Base-by-base conservation (phyloP, 2,113 vertebrate genomes). In the Bujurquina vittata region DNA sequence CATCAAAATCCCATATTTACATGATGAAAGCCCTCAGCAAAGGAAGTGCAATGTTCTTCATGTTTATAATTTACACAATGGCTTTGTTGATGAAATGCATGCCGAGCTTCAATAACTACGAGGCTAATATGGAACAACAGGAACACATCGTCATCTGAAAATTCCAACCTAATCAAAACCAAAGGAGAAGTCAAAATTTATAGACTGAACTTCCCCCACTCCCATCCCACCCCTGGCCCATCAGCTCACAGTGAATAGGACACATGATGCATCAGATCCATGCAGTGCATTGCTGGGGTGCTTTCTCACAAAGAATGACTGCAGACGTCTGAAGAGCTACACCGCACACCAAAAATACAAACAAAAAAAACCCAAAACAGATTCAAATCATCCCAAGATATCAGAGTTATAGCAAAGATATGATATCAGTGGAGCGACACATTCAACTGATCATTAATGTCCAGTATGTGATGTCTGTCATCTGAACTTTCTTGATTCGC, bases 201-300 rank as follows among this genome's bases (percentile, higher is more conserved):
- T 89, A 93, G 93, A 96, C 95, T 95, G 95, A 96, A 37, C 35
- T 10, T 8, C 35, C 35, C 31, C 31, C 31, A 33, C 31, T 6
- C 3, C 31, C 31, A 33, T 1, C 31, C 35, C 33, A 31, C 33
- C 33, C 33, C 33, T 18, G 37, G 37, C 62, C 91, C 88, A 91
- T 95, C 96, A 96, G 97, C 96, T 97, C 95, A 95, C 95, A 96
- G 94, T 96, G 95, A 95, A 92, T 91, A 95, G 95, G 95, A 96
- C 95, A 95, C 94, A 91, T 94, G 96, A 96, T 95, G 96, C 95
- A 94, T 95, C 92, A 94, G 94, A 95, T 93, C 93, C 96, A 96
- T 96, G 96, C 96, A 96, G 96, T 93, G 94, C 92, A 95, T 94
- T 67, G 90, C 93, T 94, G 95, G 95, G 91, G 94, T 94, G 93